phyloP scores from a whole-genome alignment of 2,797 vertebrate genomes.

The Macroramphosus scolopax region DNA sequence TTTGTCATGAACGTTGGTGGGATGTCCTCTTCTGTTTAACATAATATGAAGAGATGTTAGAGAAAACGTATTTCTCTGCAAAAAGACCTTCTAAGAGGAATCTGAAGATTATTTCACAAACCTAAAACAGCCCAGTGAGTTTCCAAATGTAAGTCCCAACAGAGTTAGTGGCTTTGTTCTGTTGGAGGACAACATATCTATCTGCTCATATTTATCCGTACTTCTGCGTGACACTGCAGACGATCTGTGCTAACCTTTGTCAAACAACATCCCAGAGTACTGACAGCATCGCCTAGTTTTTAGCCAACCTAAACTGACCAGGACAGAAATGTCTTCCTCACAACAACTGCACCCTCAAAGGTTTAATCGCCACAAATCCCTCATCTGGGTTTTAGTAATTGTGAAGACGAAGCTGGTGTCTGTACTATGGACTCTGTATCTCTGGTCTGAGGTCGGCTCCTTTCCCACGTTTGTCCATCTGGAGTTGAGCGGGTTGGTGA shows the following conservation, averaged over 20 bases:
- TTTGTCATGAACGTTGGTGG: constrained; percentile 88
- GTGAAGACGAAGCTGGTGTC: constrained; percentile 83
- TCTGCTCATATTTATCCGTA: no score
- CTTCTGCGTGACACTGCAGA: no score
- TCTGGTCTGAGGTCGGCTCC: constrained; percentile 80
- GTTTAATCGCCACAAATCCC: constrained; percentile 85
- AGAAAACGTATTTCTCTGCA: no score
- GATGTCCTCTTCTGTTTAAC: constrained; percentile 84
- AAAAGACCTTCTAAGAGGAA: neutral
- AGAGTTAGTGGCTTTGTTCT: constrained; percentile 91
- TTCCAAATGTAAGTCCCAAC: constrained; percentile 86
- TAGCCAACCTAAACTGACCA: constrained; percentile 84
- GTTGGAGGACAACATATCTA: constrained; percentile 60
- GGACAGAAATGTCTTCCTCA: constrained; percentile 82
- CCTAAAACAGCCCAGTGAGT: constrained; percentile 85
- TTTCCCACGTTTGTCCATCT: constrained; percentile 87
- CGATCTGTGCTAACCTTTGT: constrained; percentile 83
- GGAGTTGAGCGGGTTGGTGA: constrained; percentile 84
- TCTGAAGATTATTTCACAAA: constrained; percentile 69
- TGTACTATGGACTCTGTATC: constrained; percentile 83
- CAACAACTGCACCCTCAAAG: constrained; percentile 84
- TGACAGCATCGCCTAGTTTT: constrained; percentile 86
- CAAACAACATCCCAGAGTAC: constrained; percentile 82
- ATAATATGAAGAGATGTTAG: constrained; percentile 34
- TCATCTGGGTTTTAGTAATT: constrained; percentile 81